Evolutionary conservation across 2,888 invertebrate species (phyloP), one percentile per base, ranked within the genome.

Genomic region (Orthosia gothica): DNA sequence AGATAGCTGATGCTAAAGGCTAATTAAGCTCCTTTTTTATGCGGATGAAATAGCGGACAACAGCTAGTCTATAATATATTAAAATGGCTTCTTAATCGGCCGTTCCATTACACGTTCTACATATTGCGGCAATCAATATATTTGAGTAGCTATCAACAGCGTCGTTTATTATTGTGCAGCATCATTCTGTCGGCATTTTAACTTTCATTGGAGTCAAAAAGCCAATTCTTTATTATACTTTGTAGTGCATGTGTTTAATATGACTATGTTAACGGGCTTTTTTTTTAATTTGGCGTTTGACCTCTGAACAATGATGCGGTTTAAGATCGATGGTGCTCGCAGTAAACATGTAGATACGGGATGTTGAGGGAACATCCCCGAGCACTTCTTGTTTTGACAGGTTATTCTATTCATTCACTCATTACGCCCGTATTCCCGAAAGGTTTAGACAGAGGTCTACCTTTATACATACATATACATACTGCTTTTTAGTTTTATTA

Each of bases 131-230:
- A 23, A 59, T 68, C 47, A 54, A 54, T 59, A 0, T 52, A 49
- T 58, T 49, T 26, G 47, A 59, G 23, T 18, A 23, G 59, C 58
- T 59, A 47, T 18, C 67, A 54, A 26, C 23, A 54, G 59, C 52
- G 16, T 26, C 26, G 61, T 45, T 58, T 50, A 47, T 23, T 55
- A 26, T n/a, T 58, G 4, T 70, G 76, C 70, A 55, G 49, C 50
- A 18, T 79, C 79, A 80, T 76, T 70, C 50, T 66, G 20, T 45
- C 12, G n/a, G 49, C 50, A 52, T 74, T 23, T 79, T 67, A 15
- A 55, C 47, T 64, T 70, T 68, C n/a, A 68, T 70, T 67, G 20
- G 2, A 76, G 20, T 7, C 20, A 65, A 58, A 69, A 26, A 70
- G n/a, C 26, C 63, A 74, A 63, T 74, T 12, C 45, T 47, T 16